phyloP scores from a whole-genome alignment of 1,140 invertebrate species.

The Caenorhabditis tropicalis region DNA sequence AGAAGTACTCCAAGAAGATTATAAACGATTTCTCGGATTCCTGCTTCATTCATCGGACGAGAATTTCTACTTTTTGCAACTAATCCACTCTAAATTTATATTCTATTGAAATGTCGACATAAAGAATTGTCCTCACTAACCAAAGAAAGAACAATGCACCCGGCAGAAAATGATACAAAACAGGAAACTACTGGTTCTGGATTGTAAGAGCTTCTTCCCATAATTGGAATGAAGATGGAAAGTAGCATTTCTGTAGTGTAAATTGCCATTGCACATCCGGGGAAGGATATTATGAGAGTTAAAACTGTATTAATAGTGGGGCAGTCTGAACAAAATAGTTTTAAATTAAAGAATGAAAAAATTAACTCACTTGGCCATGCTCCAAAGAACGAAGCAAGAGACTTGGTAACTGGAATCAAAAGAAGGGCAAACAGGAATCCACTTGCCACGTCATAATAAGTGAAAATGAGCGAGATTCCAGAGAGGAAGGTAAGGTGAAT shows the following conservation, averaged over 20 bases:
- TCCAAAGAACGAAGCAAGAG: neutral
- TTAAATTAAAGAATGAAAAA: neutral
- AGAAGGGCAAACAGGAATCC: conserved; percentile 53
- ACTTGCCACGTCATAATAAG: conserved; percentile 55
- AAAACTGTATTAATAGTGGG: conserved; percentile 20
- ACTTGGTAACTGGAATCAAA: conserved; percentile 18
- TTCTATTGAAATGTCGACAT: neutral
- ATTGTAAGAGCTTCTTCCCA: conserved; percentile 55
- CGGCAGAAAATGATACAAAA: conserved; percentile 48
- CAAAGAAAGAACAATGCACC: conserved; percentile 51
- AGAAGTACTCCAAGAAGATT: conserved; percentile 12
- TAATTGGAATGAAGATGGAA: conserved; percentile 58
- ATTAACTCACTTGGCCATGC: neutral
- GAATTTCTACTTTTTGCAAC: conserved; percentile 37
- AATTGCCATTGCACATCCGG: conserved; percentile 54
- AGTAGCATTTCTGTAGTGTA: conserved; percentile 57
- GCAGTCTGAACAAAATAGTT: conserved; percentile 46
- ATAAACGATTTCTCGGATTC: neutral
- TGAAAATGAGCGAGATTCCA: conserved; percentile 48
- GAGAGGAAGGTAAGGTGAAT: conserved; percentile 51
- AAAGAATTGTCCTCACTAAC: conserved; percentile 47
- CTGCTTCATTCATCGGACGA: neutral
- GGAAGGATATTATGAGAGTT: conserved; percentile 39
- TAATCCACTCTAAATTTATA: neutral
- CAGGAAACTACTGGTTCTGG: conserved; percentile 53